Percentiles rank a stretch among this genome's conserved stretches.
phyloP scores from a whole-genome alignment of 1,140 invertebrate species.

The Microplitis mediator region DNA sequence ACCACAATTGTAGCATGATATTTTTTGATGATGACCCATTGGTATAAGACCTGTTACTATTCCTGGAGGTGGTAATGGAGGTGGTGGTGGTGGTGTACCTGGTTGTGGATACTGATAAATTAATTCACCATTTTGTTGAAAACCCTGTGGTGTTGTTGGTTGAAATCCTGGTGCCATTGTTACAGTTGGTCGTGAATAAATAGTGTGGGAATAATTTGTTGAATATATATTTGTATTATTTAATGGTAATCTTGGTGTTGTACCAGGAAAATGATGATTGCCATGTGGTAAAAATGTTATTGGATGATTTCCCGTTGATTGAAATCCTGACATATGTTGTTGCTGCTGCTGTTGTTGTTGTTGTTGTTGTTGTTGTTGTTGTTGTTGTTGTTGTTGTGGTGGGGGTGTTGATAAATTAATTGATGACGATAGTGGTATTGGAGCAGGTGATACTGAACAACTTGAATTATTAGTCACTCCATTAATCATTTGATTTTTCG shows the following conservation, averaged over 20 bases:
- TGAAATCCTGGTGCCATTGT: too few relatives aligned
- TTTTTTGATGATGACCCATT: conserved; percentile 57
- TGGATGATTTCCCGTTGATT: conserved; percentile 51
- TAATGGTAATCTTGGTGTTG: conserved; percentile 40
- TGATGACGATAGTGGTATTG: conserved; percentile 40
- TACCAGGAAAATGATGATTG: conserved; percentile 51
- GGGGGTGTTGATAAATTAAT: neutral
- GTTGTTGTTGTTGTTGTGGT: too few relatives aligned
- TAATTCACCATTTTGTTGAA: conserved; percentile 61
- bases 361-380: too few relatives aligned
- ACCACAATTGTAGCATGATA: conserved; percentile 73
- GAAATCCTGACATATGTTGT: conserved; percentile 48
- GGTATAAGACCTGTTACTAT: conserved; percentile 48
- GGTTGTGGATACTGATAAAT: conserved; percentile 61
- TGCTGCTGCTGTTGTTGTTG: neutral
- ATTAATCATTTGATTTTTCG: conserved; percentile 58
- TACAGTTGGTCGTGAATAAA: conserved; percentile 54
- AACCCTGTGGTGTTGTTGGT: conserved; percentile 43
- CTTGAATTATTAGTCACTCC: conserved; percentile 33
- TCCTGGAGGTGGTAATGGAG: conserved; percentile 40
- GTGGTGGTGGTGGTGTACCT: conserved; percentile 58
- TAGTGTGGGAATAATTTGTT: conserved; percentile 56
- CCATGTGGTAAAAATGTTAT: conserved; percentile 57
- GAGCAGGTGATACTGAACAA: neutral
- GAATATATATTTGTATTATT: conserved; percentile 53